Evolutionary conservation across 2,797 vertebrate species (phyloP).

Genomic region (Sarcoramphus papa): DNA sequence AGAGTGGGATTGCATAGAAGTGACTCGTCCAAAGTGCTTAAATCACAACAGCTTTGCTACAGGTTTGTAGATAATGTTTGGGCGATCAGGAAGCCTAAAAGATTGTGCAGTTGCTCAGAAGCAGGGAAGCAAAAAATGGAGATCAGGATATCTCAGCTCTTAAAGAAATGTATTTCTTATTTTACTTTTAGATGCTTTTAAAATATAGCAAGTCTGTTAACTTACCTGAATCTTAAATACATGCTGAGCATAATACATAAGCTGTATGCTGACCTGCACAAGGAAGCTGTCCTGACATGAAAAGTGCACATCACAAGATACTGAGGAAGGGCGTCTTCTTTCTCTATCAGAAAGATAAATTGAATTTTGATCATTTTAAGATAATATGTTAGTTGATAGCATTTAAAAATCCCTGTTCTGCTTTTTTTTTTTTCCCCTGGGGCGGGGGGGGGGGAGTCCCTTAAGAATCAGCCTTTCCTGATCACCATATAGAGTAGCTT

Average conservation of each 20-base stretch:
- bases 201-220: not conserved
- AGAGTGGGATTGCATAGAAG: not conserved
- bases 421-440: not conserved
- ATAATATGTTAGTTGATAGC: not conserved
- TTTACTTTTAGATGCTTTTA: not conserved
- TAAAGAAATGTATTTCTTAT: not conserved
- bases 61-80: not conserved
- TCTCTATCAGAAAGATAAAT: not conserved
- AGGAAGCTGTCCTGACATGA: not conserved
- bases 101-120: not conserved
- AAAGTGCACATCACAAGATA: not conserved
- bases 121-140: not conserved
- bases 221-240: not conserved
- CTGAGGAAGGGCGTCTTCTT: accelerated
- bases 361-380: not conserved
- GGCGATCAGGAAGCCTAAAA: not conserved
- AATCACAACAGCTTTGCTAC: not conserved
- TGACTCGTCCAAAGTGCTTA: not conserved
- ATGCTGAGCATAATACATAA: not conserved
- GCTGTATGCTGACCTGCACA: not conserved
- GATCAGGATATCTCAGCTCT: not conserved
- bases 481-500: not conserved
- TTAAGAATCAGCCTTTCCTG: not conserved
- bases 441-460: not conserved
- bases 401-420: not conserved